Evolutionary conservation across 1,140 invertebrate species (phyloP).

Genomic region (Eurosta solidaginis): DNA sequence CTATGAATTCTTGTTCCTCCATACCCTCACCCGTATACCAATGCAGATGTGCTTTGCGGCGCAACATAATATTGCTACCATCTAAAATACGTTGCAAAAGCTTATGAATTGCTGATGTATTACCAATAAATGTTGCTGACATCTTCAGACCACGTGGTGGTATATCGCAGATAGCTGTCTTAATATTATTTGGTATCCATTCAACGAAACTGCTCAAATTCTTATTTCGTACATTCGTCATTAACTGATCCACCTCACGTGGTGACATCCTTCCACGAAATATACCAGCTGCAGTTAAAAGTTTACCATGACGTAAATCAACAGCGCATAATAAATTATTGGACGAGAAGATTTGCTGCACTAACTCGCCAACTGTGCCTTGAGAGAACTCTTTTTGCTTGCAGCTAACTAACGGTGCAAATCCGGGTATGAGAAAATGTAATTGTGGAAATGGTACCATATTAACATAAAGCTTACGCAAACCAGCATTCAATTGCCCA

Average conservation of each 20-base stretch:
- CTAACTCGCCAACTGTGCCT: conserved; percentile 73
- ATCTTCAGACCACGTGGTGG: conserved; percentile 71
- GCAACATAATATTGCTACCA: conserved; percentile 76
- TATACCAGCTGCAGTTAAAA: conserved; percentile 71
- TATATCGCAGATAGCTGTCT: conserved; percentile 76
- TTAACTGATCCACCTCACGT: conserved; percentile 68
- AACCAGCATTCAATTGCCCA: conserved; percentile 75
- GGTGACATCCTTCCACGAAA: conserved; percentile 72
- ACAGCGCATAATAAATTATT: conserved; percentile 80
- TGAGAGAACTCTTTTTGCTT: conserved; percentile 68
- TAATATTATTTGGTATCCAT: conserved; percentile 78
- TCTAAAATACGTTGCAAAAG: conserved; percentile 78
- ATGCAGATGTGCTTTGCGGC: conserved; percentile 83
- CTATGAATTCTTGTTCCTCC: conserved; percentile 79
- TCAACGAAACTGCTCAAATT: conserved; percentile 78
- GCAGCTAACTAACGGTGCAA: conserved; percentile 72
- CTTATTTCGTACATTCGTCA: conserved; percentile 76
- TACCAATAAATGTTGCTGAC: conserved; percentile 73
- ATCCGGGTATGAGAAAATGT: conserved; percentile 84
- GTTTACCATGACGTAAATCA: conserved; percentile 70
- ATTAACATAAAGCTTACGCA: conserved; percentile 76
- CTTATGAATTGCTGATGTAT: conserved; percentile 76
- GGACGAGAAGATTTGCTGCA: conserved; percentile 78
- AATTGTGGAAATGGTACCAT: conserved; percentile 78
- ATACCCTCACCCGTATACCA: conserved; percentile 79